Percentiles rank a stretch among this genome's conserved stretches.
Conservation (phyloP, 2,797 vertebrate species). For the Sparus aurata region DNA sequence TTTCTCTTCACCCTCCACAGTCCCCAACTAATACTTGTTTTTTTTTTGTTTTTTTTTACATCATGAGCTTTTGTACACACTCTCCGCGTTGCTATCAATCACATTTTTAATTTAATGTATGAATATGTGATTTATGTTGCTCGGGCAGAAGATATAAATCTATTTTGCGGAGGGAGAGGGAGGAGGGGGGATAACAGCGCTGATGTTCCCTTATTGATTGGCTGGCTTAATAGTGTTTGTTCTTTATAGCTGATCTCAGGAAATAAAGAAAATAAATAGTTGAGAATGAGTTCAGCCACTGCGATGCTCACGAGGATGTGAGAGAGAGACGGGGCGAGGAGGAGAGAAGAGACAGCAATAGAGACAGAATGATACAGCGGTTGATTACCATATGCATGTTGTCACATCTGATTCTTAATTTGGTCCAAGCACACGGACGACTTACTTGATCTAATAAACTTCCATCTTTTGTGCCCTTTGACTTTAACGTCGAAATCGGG, state of each 20-base stretch:
- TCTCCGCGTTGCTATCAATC: slow-evolving; percentile 83
- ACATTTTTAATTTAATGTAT: slow-evolving; percentile 88
- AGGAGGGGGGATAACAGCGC: slow-evolving; percentile 68
- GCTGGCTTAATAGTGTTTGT: slow-evolving; percentile 89
- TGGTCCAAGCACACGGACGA: not conserved
- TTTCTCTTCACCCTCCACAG: slow-evolving; percentile 70
- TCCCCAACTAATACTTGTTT: slow-evolving; percentile 71
- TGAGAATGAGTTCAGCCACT: slow-evolving; percentile 79
- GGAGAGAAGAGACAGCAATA: slow-evolving; percentile 23
- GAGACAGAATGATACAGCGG: slow-evolving; percentile 35
- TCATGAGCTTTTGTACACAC: slow-evolving; percentile 72
- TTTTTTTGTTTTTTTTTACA: slow-evolving; percentile 63
- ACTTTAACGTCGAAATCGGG: slow-evolving; percentile 24
- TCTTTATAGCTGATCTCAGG: slow-evolving; percentile 89
- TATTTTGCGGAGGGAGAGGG: slow-evolving; percentile 72
- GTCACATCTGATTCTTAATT: not conserved
- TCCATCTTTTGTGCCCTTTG: slow-evolving; percentile 5
- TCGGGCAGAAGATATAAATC: slow-evolving; percentile 85
- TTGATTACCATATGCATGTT: slow-evolving; percentile 10
- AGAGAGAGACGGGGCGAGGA: slow-evolving; percentile 52
- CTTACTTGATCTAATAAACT: slow-evolving; percentile 15
- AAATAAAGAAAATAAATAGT: slow-evolving; percentile 88
- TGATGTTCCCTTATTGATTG: slow-evolving; percentile 89
- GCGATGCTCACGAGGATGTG: slow-evolving; percentile 57
- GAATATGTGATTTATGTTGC: slow-evolving; percentile 90